Evolutionary conservation across 2,113 vertebrate species (phyloP).

Genomic region (Eptesicus fuscus): DNA sequence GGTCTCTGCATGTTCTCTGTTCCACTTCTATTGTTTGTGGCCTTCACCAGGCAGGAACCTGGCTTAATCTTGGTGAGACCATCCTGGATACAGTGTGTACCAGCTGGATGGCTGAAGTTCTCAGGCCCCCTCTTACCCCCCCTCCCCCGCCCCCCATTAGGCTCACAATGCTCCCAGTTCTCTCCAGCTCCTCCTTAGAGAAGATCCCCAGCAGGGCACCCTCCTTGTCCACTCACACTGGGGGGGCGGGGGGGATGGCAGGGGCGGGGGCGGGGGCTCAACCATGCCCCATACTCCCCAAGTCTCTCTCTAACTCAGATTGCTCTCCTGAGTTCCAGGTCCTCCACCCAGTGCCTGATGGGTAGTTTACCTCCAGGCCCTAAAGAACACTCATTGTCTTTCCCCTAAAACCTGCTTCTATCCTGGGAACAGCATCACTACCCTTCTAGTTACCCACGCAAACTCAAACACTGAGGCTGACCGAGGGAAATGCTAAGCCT

Average conservation of each 20-base stretch:
- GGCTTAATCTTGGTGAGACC: neutral
- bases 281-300: neutral
- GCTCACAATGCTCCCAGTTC: neutral
- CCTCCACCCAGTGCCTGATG: neutral
- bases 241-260: accelerated
- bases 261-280: neutral
- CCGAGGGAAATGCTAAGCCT: neutral
- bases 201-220: neutral
- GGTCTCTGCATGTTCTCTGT: neutral
- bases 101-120: neutral
- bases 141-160: too few relatives aligned
- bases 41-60: neutral
- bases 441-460: neutral
- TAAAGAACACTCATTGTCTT: neutral
- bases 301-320: neutral
- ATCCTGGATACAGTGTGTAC: neutral
- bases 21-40: neutral
- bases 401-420: neutral
- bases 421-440: neutral
- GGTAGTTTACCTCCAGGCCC: neutral
- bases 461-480: neutral
- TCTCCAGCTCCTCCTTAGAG: too few relatives aligned
- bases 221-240: neutral
- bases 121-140: neutral
- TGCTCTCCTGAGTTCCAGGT: neutral